Evolutionary conservation across 1,140 invertebrate species (phyloP).

Genomic region (Atta texana): DNA sequence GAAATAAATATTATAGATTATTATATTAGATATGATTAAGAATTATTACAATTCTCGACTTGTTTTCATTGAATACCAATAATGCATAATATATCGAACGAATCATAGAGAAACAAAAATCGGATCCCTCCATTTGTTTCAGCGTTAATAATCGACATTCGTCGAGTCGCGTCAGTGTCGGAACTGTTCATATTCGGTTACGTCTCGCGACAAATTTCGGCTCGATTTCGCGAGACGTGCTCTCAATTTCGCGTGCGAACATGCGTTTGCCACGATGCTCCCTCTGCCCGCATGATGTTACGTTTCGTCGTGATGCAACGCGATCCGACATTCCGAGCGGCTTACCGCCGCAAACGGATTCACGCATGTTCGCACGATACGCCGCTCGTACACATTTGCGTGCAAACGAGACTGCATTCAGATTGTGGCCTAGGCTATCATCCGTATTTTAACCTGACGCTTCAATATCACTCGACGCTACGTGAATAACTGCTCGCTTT

Average conservation of each 20-base stretch:
- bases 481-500: constrained; percentile 38
- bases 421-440: constrained; percentile 51
- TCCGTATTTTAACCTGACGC: constrained; percentile 50
- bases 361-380: constrained; percentile 24
- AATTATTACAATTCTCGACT: neutral
- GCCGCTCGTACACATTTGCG: constrained; percentile 59
- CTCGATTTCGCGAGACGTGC: constrained; percentile 57
- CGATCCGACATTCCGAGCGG: constrained; percentile 65
- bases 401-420: constrained; percentile 63
- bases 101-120: neutral
- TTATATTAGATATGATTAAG: neutral
- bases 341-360: constrained; percentile 65
- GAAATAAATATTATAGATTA: neutral
- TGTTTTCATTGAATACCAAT: neutral
- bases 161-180: constrained; percentile 50
- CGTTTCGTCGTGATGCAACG: constrained; percentile 44
- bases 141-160: constrained; percentile 45
- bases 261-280: neutral
- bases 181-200: constrained; percentile 45
- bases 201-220: constrained; percentile 47
- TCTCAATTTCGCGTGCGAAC: constrained; percentile 49
- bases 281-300: constrained; percentile 48
- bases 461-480: constrained; percentile 47
- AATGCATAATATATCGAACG: neutral
- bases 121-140: neutral